A percentile compares a stretch with the other conserved stretches of the same genome.
Evolutionary conservation across 2,888 invertebrate species (phyloP).

Genomic region (Mechanitis messenoides): DNA sequence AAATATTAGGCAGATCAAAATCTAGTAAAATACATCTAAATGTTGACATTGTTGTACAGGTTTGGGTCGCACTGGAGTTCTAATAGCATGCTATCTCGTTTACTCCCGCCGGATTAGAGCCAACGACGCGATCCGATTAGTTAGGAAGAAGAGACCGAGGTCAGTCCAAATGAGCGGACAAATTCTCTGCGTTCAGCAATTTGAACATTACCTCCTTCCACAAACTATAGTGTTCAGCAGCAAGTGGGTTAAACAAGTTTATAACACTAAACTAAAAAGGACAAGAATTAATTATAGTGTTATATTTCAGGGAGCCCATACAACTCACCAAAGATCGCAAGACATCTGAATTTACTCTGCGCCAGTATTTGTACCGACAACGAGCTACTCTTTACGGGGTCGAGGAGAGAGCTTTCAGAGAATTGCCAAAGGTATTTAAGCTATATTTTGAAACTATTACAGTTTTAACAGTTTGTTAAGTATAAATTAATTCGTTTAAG

Average conservation of each 20-base stretch:
- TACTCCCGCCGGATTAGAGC: conserved; percentile 85
- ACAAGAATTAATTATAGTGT: conserved; percentile 8
- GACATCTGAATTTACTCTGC: conserved; percentile 80
- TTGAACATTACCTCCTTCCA: conserved; percentile 87
- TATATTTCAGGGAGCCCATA: conserved; percentile 48
- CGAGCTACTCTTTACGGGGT: conserved; percentile 84
- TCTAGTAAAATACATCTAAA: too few relatives aligned
- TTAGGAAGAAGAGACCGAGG: conserved; percentile 84
- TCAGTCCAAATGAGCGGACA: conserved; percentile 90
- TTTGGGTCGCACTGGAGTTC: conserved; percentile 88
- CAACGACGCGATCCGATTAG: conserved; percentile 87
- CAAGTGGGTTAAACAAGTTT: conserved; percentile 65
- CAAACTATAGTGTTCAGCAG: conserved; percentile 84
- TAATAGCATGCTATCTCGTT: conserved; percentile 91
- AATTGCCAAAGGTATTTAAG: conserved; percentile 83
- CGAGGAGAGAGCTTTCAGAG: conserved; percentile 84
- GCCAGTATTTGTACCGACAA: conserved; percentile 83
- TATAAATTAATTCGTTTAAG: too few relatives aligned
- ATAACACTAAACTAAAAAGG: background rate
- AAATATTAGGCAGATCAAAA: too few relatives aligned
- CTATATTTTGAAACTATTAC: too few relatives aligned
- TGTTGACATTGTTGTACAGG: conserved; percentile 59
- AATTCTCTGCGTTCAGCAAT: conserved; percentile 87
- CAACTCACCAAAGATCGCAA: conserved; percentile 54
- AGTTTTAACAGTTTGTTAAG: too few relatives aligned